Percentiles rank a stretch among this genome's conserved stretches.
phyloP scores from a whole-genome alignment of 2,888 invertebrate genomes.

The Callosobruchus maculatus region DNA sequence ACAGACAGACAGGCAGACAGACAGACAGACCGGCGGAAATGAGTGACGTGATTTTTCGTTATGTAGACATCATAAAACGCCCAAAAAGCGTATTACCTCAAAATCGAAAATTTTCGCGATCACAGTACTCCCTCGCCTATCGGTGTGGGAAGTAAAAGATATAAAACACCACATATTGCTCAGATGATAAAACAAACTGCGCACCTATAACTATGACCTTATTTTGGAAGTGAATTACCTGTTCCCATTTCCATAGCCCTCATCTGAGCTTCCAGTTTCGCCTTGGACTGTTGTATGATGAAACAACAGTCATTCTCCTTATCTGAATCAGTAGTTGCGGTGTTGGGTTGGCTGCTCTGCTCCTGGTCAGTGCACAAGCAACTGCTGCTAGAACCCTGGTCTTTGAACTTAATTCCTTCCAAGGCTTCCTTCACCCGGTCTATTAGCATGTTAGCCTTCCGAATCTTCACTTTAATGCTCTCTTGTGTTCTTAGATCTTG shows the following conservation, averaged over 20 bases:
- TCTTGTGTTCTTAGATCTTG: conserved; percentile 7
- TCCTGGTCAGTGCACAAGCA: background rate
- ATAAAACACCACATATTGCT: too few relatives aligned
- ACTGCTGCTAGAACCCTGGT: background rate
- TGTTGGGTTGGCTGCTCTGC: background rate
- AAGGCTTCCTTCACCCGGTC: conserved; percentile 31
- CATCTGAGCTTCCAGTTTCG: background rate
- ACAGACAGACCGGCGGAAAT: too few relatives aligned
- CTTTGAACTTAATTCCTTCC: conserved; percentile 26
- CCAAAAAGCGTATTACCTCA: too few relatives aligned
- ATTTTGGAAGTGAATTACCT: too few relatives aligned
- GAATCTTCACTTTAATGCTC: conserved; percentile 28
- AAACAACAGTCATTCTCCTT: background rate
- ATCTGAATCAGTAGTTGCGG: background rate
- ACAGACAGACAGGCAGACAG: too few relatives aligned
- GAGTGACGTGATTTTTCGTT: too few relatives aligned
- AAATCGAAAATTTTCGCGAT: too few relatives aligned
- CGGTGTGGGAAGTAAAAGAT: too few relatives aligned
- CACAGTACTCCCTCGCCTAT: too few relatives aligned
- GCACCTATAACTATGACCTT: too few relatives aligned
- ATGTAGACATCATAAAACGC: too few relatives aligned
- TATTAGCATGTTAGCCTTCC: conserved; percentile 33
- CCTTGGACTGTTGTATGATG: background rate
- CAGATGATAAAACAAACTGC: too few relatives aligned
- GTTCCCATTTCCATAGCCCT: background rate